A percentile compares a stretch with the other conserved stretches of the same genome.
Evolutionary conservation across 2,113 vertebrate genomes (phyloP).

Genomic region (Octodon degus): DNA sequence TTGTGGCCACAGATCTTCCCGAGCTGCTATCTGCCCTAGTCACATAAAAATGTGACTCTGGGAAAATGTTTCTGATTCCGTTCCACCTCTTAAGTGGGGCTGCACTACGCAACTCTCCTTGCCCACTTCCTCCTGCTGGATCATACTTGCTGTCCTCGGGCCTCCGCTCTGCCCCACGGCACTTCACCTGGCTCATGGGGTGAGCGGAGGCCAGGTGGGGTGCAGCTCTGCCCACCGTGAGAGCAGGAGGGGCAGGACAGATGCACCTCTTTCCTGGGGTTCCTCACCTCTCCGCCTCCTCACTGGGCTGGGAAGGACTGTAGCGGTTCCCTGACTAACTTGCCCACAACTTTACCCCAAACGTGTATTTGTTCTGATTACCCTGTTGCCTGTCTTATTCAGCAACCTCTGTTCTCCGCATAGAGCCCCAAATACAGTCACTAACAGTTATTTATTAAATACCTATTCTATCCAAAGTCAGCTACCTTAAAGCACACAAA

Average conservation of each 20-base stretch:
- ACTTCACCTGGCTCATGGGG: background rate
- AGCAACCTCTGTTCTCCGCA: background rate
- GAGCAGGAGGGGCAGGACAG: background rate
- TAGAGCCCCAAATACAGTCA: background rate
- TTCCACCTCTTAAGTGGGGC: background rate
- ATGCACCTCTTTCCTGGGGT: background rate
- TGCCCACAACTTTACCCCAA: no score
- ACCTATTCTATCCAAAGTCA: constrained; percentile 8
- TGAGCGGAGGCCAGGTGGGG: no score
- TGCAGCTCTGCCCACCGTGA: no score
- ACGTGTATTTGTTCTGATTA: background rate
- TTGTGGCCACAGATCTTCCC: background rate
- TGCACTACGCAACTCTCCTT: background rate
- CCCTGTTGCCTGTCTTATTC: background rate
- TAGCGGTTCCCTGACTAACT: background rate
- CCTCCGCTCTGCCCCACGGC: background rate
- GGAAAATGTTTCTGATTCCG: background rate
- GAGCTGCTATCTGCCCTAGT: background rate
- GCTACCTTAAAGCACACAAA: background rate
- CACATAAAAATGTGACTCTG: background rate
- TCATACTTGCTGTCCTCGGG: background rate
- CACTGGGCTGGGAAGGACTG: background rate
- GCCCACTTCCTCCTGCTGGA: background rate
- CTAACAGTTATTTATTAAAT: constrained; percentile 32
- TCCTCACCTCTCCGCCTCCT: background rate